phyloP scores from a whole-genome alignment of 2,888 invertebrate genomes.

The Dromius quadrimaculatus region DNA sequence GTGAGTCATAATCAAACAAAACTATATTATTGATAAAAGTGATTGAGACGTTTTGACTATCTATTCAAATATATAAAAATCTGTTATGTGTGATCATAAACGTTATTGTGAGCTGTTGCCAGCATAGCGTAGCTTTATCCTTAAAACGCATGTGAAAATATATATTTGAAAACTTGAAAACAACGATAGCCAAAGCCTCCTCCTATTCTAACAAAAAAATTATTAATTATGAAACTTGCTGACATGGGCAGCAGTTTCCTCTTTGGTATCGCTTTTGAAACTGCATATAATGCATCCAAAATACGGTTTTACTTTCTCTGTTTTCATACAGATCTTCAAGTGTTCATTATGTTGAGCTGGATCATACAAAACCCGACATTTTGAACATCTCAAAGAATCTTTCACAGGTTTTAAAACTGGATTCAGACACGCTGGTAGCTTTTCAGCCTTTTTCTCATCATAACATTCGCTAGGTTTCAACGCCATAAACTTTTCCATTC shows the following conservation, averaged over 20 bases:
- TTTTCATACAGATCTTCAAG: constrained; percentile 58
- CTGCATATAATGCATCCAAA: constrained; percentile 62
- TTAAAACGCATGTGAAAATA: no score
- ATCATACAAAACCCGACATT: constrained; percentile 60
- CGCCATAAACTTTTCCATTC: constrained; percentile 61
- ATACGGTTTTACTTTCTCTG: constrained; percentile 55
- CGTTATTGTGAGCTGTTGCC: no score
- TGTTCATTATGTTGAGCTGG: constrained; percentile 59
- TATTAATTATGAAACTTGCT: constrained; percentile 53
- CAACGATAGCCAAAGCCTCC: no score
- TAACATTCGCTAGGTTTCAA: constrained; percentile 60
- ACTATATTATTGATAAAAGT: no score
- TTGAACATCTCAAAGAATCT: constrained; percentile 62
- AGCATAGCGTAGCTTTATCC: no score
- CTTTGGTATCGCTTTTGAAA: constrained; percentile 59
- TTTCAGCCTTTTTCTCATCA: constrained; percentile 55
- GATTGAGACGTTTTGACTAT: no score
- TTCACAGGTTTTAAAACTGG: constrained; percentile 59
- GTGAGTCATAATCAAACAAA: no score
- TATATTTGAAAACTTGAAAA: no score
- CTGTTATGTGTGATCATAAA: no score
- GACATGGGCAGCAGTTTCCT: constrained; percentile 61
- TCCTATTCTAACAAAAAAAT: no score
- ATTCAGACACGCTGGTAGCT: constrained; percentile 58
- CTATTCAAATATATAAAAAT: no score